phyloP scores from a whole-genome alignment of 2,113 vertebrate species.

The Rhombomys opimus region DNA sequence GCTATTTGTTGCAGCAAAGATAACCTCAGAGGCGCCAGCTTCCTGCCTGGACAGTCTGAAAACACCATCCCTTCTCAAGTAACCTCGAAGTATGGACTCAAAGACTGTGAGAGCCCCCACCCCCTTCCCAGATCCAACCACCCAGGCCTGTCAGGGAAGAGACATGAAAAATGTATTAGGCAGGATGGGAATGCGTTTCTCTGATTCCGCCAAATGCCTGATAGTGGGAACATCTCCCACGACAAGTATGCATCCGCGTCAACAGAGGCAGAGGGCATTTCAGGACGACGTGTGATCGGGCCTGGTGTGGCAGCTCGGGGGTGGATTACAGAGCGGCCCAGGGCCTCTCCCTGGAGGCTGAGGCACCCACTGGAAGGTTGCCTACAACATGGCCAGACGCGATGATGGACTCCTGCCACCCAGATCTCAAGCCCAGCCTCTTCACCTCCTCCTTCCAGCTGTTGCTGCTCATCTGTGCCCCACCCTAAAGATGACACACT shows the following conservation, averaged over 20 bases:
- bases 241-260: constrained; percentile 56
- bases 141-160: constrained; percentile 63
- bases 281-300: background rate
- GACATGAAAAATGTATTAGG: constrained; percentile 59
- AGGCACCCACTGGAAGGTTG: background rate
- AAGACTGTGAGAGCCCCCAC: constrained; percentile 21
- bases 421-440: background rate
- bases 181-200: constrained; percentile 55
- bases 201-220: constrained; percentile 76
- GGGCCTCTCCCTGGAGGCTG: background rate
- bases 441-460: background rate
- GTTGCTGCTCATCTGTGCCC: background rate
- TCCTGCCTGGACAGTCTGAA: background rate
- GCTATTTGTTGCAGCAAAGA: background rate
- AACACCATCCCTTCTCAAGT: background rate
- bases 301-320: background rate
- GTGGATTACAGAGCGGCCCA: background rate
- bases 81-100: background rate
- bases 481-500: background rate
- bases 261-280: constrained; percentile 40
- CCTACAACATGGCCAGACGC: too few species aligned
- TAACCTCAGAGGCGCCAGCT: background rate
- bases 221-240: constrained; percentile 77
- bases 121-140: background rate
- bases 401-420: background rate